Evolutionary conservation across 2,113 vertebrate species (phyloP).

Genomic region (human): GRCh38 chr6:97524001-97524500

Average conservation of each 20-base stretch:
- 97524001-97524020: neutral
- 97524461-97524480: slow-evolving; percentile 21
- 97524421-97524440: neutral
- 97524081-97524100: slow-evolving; percentile 37
- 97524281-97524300: slow-evolving; percentile 37
- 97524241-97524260: slow-evolving; percentile 19
- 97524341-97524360: neutral
- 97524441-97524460: slow-evolving; percentile 5
- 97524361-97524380: slow-evolving; percentile 8
- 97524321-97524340: neutral
- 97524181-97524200: neutral
- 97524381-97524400: neutral
- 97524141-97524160: neutral
- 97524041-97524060: neutral
- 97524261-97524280: neutral
- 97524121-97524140: neutral
- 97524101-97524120: neutral
- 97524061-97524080: neutral
- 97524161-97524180: neutral
- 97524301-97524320: neutral
- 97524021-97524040: neutral
- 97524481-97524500: slow-evolving; percentile 16
- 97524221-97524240: neutral
- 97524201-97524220: neutral
- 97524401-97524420: neutral